Percentiles rank a stretch among this genome's conserved stretches.
These are phyloP conservation scores for Andrena praecox DNA, from an alignment of 2,888 invertebrate genomes.

Conservation along the genomic window DNA sequence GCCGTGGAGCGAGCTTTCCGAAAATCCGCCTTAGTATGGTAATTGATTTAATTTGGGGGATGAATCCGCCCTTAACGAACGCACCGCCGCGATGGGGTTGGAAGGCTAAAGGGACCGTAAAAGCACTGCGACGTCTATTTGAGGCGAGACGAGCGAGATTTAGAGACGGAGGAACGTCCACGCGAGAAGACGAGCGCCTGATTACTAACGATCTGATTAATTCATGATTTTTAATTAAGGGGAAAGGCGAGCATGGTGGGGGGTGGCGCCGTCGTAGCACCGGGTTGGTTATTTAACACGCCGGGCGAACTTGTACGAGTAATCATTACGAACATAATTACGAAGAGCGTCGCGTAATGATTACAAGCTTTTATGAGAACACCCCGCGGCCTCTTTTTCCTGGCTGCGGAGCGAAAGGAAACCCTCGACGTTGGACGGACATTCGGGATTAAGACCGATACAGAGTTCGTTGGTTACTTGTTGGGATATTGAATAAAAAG, in stretches of 20 bases:
- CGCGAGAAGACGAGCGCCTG: conserved; percentile 75
- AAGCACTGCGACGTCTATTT: conserved; percentile 78
- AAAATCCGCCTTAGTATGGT: conserved; percentile 83
- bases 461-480: background rate
- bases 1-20: conserved; percentile 76
- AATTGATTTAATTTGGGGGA: conserved; percentile 84
- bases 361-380: conserved; percentile 72
- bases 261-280: conserved; percentile 25
- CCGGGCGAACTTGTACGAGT: conserved; percentile 55
- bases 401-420: background rate
- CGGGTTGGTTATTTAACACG: conserved; percentile 64
- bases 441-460: conserved; percentile 31
- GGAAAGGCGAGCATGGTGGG: conserved; percentile 46
- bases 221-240: conserved; percentile 76
- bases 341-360: conserved; percentile 54
- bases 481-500: background rate
- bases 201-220: conserved; percentile 77
- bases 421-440: background rate
- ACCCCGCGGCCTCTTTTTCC: background rate
- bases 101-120: conserved; percentile 81
- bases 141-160: conserved; percentile 75
- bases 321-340: conserved; percentile 63
- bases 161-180: conserved; percentile 70
- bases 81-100: conserved; percentile 78
- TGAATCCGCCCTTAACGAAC: conserved; percentile 84